Evolutionary conservation across 1,140 invertebrate genomes (phyloP), one percentile per base, ranked within the genome.

Genomic region (Episyrphus balteatus): DNA sequence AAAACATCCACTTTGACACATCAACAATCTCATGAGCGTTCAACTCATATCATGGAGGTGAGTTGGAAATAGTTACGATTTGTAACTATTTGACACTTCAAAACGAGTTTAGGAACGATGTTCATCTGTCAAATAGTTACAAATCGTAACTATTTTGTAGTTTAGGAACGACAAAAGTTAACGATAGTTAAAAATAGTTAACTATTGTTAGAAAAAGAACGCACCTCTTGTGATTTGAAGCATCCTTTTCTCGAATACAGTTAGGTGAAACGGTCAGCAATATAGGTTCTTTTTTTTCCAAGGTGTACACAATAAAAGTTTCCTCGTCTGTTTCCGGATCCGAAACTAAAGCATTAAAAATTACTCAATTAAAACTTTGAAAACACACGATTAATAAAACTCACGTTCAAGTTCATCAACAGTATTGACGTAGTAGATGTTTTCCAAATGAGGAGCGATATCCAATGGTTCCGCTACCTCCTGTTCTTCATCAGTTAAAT

Each of bases 241-340:
- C 48, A 51, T 69, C 61, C 30, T 61, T 65, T 57, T 68, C 66
- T 11, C 62, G 62, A 7, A 69, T 52, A 47, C 57, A 62, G n/a
- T 57, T 66, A 0, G 57, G 55, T 1, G 64, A 64, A 39, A 66
- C 48, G 7, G 66, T 62, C 17, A 70, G 47, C 26, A 70, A 65
- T 39, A 70, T 19, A 1, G 63, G 53, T 7, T 62, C 59, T 17
- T 49, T 48, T 14, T 51, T 45, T 33, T 57, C 58, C 3, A 49
- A 53, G 31, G 54, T 54, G 39, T 55, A 54, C 0, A 66, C 64
- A 42, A 63, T 66, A 33, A 62, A 68, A 1, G 52, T 48, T 32
- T 64, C 61, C 37, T 66, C 61, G 47, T 67, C 61, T 9, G 55
- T 53, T 14, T 69, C 66, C 15, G 52, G 49, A 5, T 69, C 66